These are phyloP conservation scores for Buteo buteo DNA, from an alignment of 2,113 vertebrate genomes.

Conservation along the genomic window DNA sequence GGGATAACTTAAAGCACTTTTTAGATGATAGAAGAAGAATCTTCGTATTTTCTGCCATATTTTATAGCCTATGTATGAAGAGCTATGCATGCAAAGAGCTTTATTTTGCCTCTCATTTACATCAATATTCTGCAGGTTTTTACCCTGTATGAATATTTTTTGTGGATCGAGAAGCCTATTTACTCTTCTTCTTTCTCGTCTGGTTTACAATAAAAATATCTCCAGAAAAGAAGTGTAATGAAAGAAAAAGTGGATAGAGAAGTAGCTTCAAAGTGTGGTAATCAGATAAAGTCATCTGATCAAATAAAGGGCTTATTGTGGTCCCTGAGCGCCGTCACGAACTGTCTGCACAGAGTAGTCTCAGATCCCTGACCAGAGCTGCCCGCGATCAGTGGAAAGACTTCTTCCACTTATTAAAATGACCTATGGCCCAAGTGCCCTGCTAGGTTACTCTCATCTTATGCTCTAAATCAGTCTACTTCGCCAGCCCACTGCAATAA, in stretches of 20 bases:
- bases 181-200: neutral
- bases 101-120: neutral
- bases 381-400: neutral
- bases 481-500: neutral
- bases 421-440: neutral
- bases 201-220: neutral
- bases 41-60: neutral
- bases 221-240: neutral
- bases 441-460: neutral
- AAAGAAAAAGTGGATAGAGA: neutral
- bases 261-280: neutral
- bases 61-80: neutral
- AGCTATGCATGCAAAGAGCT: neutral
- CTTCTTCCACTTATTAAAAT: neutral
- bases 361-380: neutral
- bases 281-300: neutral
- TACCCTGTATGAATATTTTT: neutral
- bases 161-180: conserved; percentile 3
- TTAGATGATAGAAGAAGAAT: neutral
- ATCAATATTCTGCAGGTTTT: neutral
- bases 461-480: neutral
- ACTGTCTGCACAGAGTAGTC: neutral
- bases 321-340: neutral
- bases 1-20: neutral
- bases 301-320: neutral